Evolutionary conservation across 2,797 vertebrate genomes (phyloP).

Genomic region (Falco cherrug): DNA sequence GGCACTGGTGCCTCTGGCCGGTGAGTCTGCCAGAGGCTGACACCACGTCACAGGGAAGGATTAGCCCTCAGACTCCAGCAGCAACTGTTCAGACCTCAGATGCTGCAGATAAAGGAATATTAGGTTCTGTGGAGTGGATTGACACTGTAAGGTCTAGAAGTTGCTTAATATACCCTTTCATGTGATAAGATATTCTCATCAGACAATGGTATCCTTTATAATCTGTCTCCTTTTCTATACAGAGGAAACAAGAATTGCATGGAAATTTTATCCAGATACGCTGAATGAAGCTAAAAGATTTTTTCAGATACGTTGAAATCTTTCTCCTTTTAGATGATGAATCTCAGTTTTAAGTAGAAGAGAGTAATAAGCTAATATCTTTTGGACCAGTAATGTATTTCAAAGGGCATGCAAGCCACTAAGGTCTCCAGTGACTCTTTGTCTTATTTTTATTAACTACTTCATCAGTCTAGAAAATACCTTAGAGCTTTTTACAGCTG

Average conservation of each 20-base stretch:
- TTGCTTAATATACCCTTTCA: not conserved
- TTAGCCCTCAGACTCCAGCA: not conserved
- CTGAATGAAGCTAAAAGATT: slow-evolving; percentile 12
- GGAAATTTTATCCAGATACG: not conserved
- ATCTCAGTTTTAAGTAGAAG: slow-evolving; percentile 60
- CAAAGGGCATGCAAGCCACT: slow-evolving; percentile 54
- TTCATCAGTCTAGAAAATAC: slow-evolving; percentile 62
- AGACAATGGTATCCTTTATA: not conserved
- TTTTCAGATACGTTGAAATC: slow-evolving; percentile 18
- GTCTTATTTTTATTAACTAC: slow-evolving; percentile 73
- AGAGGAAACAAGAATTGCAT: not conserved
- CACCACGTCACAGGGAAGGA: fast-evolving
- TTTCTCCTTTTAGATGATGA: slow-evolving; percentile 38
- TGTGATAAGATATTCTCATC: not conserved
- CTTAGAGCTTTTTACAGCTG: slow-evolving; percentile 44
- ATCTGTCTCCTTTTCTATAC: not conserved
- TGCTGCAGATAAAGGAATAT: fast-evolving
- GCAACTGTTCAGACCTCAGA: not conserved
- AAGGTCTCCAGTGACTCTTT: slow-evolving; percentile 61
- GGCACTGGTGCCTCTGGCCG: fast-evolving
- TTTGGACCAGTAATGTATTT: slow-evolving; percentile 46
- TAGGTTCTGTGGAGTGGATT: not conserved
- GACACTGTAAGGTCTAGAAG: not conserved
- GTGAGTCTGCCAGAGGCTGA: not conserved
- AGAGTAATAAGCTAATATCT: slow-evolving; percentile 65